A percentile compares a stretch with the other conserved stretches of the same genome.
Conservation (phyloP, 2,113 vertebrate species). For the Murina feae region DNA sequence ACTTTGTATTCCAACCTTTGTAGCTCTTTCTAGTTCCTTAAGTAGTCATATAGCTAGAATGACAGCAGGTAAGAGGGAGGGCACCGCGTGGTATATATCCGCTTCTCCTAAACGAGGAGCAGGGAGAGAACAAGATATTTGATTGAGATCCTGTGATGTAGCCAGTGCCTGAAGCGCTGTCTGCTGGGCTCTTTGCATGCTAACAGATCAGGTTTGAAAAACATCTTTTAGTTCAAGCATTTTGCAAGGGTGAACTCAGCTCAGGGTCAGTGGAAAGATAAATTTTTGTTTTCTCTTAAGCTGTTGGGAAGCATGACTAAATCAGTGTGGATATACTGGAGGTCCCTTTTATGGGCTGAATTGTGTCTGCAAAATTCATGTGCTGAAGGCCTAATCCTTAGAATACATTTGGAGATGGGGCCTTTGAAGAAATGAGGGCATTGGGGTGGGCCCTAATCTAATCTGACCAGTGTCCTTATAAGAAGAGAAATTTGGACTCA, state of each 20-base stretch:
- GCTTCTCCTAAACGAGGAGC: not conserved
- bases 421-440: not conserved
- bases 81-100: not conserved
- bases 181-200: not conserved
- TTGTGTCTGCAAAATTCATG: not conserved
- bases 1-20: not conserved
- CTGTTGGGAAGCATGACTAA: not conserved
- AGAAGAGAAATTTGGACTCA: not conserved
- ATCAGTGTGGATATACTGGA: not conserved
- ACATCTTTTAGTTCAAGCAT: not conserved
- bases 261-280: not conserved
- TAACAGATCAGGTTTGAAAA: not conserved
- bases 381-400: not conserved
- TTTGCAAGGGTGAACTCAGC: not conserved
- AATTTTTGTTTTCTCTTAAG: not conserved
- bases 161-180: not conserved
- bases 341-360: not conserved
- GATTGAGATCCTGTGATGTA: too few species aligned
- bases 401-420: not conserved
- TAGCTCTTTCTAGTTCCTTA: not conserved
- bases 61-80: not conserved
- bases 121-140: not conserved
- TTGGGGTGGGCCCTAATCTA: not conserved
- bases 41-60: not conserved
- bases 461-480: too few species aligned